These are phyloP conservation scores for Spatulosminthurus flaviceps DNA, from an alignment of 2,888 invertebrate genomes.

Conservation along the genomic window DNA sequence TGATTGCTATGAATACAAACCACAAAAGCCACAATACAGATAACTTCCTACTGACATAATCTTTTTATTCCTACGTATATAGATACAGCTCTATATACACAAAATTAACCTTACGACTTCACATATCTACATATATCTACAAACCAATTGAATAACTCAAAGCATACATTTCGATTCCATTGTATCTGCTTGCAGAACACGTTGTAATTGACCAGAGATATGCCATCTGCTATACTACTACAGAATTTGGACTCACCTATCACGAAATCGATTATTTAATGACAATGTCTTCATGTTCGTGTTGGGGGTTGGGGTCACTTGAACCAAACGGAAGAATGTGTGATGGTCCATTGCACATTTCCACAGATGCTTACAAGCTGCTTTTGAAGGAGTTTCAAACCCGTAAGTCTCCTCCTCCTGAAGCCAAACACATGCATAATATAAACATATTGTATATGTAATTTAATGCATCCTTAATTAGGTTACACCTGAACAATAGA, in stretches of 20 bases:
- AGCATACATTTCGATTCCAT: not conserved
- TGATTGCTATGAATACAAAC: slow-evolving; percentile 67
- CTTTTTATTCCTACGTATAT: no score
- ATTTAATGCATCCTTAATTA: not conserved
- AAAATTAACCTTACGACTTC: no score
- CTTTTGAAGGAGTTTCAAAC: slow-evolving; percentile 65
- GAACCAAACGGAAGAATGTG: slow-evolving; percentile 88
- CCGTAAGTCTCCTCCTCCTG: slow-evolving; percentile 86
- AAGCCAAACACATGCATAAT: slow-evolving; percentile 67
- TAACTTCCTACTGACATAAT: not conserved
- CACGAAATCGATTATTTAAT: slow-evolving; percentile 80
- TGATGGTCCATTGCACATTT: slow-evolving; percentile 96
- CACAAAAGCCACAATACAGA: not conserved
- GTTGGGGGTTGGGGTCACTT: slow-evolving; percentile 75
- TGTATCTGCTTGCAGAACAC: slow-evolving; percentile 3
- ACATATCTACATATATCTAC: not conserved
- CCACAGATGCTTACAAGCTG: slow-evolving; percentile 95
- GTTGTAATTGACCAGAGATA: not conserved
- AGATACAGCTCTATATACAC: not conserved
- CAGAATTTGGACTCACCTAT: slow-evolving; percentile 72
- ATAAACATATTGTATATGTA: not conserved
- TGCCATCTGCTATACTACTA: not conserved
- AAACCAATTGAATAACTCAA: not conserved
- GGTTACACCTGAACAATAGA: slow-evolving; percentile 23
- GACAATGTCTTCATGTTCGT: slow-evolving; percentile 69